Percentiles rank a stretch among this genome's conserved stretches.
Conservation (phyloP, 1,140 invertebrate species). For the Zaprionus africanus region DNA sequence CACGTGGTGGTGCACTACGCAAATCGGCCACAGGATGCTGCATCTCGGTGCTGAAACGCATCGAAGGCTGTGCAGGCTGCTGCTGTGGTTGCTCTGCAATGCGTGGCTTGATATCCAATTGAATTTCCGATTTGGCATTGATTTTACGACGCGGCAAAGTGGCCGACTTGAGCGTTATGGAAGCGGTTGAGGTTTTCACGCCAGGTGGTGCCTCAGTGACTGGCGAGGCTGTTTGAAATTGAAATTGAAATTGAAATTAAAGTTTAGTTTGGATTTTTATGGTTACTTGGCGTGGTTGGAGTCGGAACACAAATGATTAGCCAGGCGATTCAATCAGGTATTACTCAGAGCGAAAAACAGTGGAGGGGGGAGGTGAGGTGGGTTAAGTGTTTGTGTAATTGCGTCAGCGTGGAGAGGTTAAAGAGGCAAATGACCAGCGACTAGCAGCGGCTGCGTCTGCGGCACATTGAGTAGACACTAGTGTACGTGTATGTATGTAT, state of each 20-base stretch:
- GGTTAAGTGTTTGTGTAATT: conserved; percentile 6
- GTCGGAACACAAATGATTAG: conserved; percentile 29
- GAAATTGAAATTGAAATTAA: conserved; percentile 7
- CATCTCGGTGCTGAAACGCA: conserved; percentile 84
- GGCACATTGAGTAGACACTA: conserved; percentile 23
- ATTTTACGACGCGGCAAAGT: conserved; percentile 87
- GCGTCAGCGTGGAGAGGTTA: conserved; percentile 4
- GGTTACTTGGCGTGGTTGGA: not conserved
- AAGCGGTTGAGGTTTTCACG: conserved; percentile 86
- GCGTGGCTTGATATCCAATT: conserved; percentile 85
- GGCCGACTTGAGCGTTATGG: conserved; percentile 88
- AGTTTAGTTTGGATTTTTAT: not conserved
- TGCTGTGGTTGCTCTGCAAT: conserved; percentile 72
- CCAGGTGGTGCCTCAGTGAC: conserved; percentile 51
- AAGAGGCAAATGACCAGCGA: conserved; percentile 28
- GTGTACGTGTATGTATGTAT: not conserved
- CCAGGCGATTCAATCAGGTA: conserved; percentile 12
- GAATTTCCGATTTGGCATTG: conserved; percentile 88
- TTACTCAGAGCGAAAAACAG: conserved; percentile 8
- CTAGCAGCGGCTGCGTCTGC: conserved; percentile 26
- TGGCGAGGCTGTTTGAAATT: conserved; percentile 58
- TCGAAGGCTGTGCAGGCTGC: conserved; percentile 57
- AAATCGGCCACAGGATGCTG: conserved; percentile 83
- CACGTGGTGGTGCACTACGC: conserved; percentile 84
- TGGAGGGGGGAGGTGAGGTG: not conserved